Evolutionary conservation across 92 coral and sea anemone species (phyloP), one percentile per base, ranked within the genome.

Genomic region (Meandrina meandrites): DNA sequence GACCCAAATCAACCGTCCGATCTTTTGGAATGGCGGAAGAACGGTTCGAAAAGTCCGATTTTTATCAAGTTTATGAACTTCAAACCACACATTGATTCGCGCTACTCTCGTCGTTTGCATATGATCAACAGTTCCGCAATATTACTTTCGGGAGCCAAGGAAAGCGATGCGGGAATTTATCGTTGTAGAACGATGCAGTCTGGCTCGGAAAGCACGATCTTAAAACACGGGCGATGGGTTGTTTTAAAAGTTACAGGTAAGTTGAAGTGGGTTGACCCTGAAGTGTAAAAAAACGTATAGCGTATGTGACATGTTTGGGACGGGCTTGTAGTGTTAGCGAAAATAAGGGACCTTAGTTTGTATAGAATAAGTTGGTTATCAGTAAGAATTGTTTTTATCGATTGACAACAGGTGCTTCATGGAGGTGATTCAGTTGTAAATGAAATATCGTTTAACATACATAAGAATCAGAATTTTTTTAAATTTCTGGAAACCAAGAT

Each of bases 1-100:
- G 88, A 83, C 13, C 82, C 79, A 27, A 86, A 79, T 37, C 81
- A 75, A 54, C 1, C 84, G 0, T 81, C 92, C 9, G 89, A 93
- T 24, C 86, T 93, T 86, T 76, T 95, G 62, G 96, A 95, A 79
- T 97, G 99, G 99, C 93, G 94, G 54, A 84, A 88, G 79, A 93
- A 91, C 79, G 93, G 92, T 37, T 93, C 99, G 47, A 92, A 90
- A 76, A 92, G 88, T 51, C 84, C 97, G 28, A 77, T 97, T 64
- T 91, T 95, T 54, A 87, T 94, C 57, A 97, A 95, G 90, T 97
- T 93, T 78, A 93, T 94, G 94, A 90, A 89, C 69, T 91, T 93
- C 74, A 93, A 95, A 40, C 94, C 98, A 8, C 91, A 87, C 70
- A 92, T 97, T 66, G 94, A 90, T 37, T 86, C 91, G 12, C 92